Base-by-base conservation (phyloP, 23 tunicate genomes). In the Halocynthia roretzi region DNA sequence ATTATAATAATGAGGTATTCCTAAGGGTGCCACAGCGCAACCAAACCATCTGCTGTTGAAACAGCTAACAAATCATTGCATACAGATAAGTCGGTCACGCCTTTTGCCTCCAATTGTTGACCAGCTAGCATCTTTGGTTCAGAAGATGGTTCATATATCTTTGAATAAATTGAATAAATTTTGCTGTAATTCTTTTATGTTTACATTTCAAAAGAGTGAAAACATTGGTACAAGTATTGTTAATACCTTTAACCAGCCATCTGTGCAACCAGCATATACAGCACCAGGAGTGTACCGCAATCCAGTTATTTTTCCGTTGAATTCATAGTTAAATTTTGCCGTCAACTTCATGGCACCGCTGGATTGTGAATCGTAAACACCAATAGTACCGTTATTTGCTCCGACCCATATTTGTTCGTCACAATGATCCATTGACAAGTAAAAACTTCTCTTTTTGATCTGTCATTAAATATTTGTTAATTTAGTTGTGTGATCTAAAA, bases 211-310 rank as follows among this genome's bases (percentile, higher is more conserved):
- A 58, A n/a, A 67, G 18, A 68, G 19, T 12, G 0, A 68, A 71
- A 15, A 53, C 44, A 31, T 31, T 31, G 44, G 44, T 31, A 31
- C 44, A 31, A 31, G 44, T 31, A 31, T 0, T 31, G 44, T 0
- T 31, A 31, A 9, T 51, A 71, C 78, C 68, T 74, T 74, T 54
- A 74, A 18, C 78, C 78, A 74, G 23, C 78, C 78, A 74, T 74
- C 78, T 8, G 78, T 53, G n/a, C 17, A 48, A 9, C 78, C 78
- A 52, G 78, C 56, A 74, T 74, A 74, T 18, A 74, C 78, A 54
- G 78, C 78, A 8, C 78, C 78, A 56, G 60, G 14, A 2, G 68
- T 53, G 56, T 74, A 74, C 14, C 15, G 56, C 14, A 74, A 54
- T 8, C 64, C 21, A 11, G 78, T 53, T 8, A 74, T 64, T 74